These are phyloP conservation scores for Tokudaia muenninki DNA, from an alignment of 2,797 vertebrate genomes.

Conservation along the genomic window DNA sequence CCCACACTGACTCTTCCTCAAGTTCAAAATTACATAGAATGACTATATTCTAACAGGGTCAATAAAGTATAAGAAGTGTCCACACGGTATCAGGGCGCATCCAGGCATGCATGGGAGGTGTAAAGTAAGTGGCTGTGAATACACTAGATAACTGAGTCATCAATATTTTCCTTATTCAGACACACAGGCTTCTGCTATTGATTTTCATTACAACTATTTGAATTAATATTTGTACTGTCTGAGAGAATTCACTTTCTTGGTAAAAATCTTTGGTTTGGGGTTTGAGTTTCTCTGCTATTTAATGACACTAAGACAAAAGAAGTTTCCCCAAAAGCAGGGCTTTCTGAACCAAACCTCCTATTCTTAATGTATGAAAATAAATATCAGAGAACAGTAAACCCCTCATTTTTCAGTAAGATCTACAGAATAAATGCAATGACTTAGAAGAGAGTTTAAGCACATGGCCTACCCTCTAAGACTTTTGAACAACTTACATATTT, in stretches of 20 bases:
- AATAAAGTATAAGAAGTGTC: slow-evolving; percentile 33
- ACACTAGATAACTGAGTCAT: not conserved
- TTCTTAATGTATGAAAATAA: slow-evolving; percentile 57
- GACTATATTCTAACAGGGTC: slow-evolving; percentile 47
- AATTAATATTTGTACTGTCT: slow-evolving; percentile 1
- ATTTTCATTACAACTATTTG: slow-evolving; percentile 24
- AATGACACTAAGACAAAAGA: not conserved
- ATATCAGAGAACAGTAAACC: slow-evolving; percentile 43
- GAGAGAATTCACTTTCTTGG: slow-evolving; percentile 20
- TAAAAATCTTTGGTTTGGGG: slow-evolving; percentile 45
- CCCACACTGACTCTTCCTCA: not conserved
- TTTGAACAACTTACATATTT: slow-evolving; percentile 26
- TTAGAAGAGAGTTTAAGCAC: not conserved
- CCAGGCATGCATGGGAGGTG: not conserved
- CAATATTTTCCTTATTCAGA: slow-evolving; percentile 18
- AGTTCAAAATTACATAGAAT: not conserved
- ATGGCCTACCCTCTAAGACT: not conserved
- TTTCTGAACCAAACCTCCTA: not conserved
- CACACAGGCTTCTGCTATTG: slow-evolving; percentile 3
- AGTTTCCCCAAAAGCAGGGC: not conserved
- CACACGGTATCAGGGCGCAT: not conserved
- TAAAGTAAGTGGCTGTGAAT: slow-evolving; percentile 7
- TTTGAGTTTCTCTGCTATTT: slow-evolving; percentile 33
- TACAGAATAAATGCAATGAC: slow-evolving; percentile 20
- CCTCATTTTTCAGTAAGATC: slow-evolving; percentile 26